phyloP scores from a whole-genome alignment of 2,113 vertebrate species.

The Pandion haliaetus region DNA sequence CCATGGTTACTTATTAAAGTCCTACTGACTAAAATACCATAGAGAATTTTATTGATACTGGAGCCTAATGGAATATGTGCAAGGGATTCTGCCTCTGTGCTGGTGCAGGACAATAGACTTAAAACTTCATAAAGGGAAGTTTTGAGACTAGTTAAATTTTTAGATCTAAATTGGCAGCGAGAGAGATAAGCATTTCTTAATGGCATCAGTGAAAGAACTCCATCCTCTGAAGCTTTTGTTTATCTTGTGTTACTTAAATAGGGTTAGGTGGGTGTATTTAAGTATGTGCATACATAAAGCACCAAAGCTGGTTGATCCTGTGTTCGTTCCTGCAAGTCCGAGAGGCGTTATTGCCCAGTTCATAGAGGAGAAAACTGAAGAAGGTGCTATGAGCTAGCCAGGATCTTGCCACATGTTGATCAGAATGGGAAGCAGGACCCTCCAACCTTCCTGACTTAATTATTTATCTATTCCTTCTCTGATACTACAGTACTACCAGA shows the following conservation, averaged over 20 bases:
- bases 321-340: neutral
- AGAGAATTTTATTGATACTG: neutral
- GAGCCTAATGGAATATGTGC: neutral
- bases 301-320: neutral
- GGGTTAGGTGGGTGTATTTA: neutral
- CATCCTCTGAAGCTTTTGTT: neutral
- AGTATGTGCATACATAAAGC: neutral
- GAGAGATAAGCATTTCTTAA: neutral
- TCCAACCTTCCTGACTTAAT: neutral
- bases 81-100: neutral
- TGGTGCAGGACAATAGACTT: neutral
- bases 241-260: neutral
- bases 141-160: neutral
- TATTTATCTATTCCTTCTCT: neutral
- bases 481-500: neutral
- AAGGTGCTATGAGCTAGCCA: neutral
- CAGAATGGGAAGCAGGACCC: neutral
- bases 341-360: neutral
- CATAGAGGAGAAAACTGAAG: neutral
- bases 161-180: neutral
- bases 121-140: neutral
- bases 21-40: neutral
- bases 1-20: neutral
- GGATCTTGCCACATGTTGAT: neutral
- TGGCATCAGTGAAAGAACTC: neutral